phyloP scores from a whole-genome alignment of 1,140 invertebrate genomes.

The Drosophila dunni region DNA sequence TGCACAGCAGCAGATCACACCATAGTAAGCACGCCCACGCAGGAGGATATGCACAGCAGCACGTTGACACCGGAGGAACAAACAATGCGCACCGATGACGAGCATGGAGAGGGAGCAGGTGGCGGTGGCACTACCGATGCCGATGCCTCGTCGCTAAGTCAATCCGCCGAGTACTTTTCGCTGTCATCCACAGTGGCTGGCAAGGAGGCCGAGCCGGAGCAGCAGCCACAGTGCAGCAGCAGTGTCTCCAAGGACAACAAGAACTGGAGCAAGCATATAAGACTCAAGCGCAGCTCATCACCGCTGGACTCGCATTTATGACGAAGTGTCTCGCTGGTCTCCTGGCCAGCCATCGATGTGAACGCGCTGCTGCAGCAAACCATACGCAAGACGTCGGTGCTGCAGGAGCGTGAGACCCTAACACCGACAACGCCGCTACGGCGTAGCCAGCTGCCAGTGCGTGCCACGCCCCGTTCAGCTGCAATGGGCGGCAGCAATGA shows the following conservation, averaged over 20 bases:
- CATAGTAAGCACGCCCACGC: constrained; percentile 64
- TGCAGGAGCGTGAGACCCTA: constrained; percentile 55
- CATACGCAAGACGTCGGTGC: constrained; percentile 73
- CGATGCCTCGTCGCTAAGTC: constrained; percentile 74
- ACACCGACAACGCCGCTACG: constrained; percentile 31
- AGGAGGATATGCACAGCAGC: constrained; percentile 68
- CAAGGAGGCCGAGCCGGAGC: background rate
- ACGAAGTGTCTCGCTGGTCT: constrained; percentile 85
- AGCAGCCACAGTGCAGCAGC: constrained; percentile 26
- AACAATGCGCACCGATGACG: constrained; percentile 64
- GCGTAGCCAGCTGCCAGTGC: constrained; percentile 7
- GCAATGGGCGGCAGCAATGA: constrained; percentile 71
- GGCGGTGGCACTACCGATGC: constrained; percentile 63
- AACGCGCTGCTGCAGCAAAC: constrained; percentile 83
- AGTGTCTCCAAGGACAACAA: constrained; percentile 41
- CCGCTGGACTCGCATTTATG: constrained; percentile 78
- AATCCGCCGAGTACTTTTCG: constrained; percentile 81
- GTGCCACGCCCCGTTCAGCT: background rate
- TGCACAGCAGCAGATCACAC: constrained; percentile 74
- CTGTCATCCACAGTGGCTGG: constrained; percentile 56
- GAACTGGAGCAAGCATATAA: constrained; percentile 66
- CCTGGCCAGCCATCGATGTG: constrained; percentile 84
- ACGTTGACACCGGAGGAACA: constrained; percentile 73
- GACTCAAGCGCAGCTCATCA: constrained; percentile 62
- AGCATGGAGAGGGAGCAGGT: constrained; percentile 31